Evolutionary conservation across 2,888 invertebrate genomes (phyloP), one percentile per base, ranked within the genome.

Genomic region (Ditula angustiorana): DNA sequence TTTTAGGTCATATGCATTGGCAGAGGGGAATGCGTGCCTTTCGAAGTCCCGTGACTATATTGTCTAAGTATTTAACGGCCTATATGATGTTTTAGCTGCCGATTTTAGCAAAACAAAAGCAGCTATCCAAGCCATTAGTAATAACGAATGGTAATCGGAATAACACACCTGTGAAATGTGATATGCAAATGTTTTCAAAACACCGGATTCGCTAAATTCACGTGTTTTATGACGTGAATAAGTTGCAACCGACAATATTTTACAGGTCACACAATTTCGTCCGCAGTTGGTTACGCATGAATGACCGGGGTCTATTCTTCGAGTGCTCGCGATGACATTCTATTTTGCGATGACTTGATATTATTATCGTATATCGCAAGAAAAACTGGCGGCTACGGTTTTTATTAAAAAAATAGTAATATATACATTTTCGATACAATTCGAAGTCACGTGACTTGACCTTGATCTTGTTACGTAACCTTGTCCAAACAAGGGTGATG

Each of bases 251-350:
- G 60, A 72, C 72, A 74, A 77, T 81, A 83, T 81, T 81, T 82
- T 75, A 75, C 69, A 70, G 79, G 74, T 73, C 71, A 70, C 79
- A 76, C 75, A 77, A 76, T 80, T 85, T 79, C 80, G 82, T 81
- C 82, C 78, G 77, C 78, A 79, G 70, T 79, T 79, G 75, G 77
- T 75, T 76, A 73, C 76, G 69, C 79, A 77, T 74, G 78, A 75
- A 67, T 55, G 73, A 72, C 23, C 67, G 21, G 33, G 70, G 46
- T 61, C 63, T 73, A 82, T 79, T 79, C 66, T 67, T 24, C 28
- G 59, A 75, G 46, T 67, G 44, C 58, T 67, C 73, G 77, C 11
- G 56, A 58, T 21, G 19, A 50, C 52, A 30, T n/a, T n/a, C n/a
- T n/a, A n/a, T n/a, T n/a, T n/a, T n/a, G n/a, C n/a, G n/a, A n/a